Evolutionary conservation across 53 echinoderm and acorn worm genomes (phyloP).

Genomic region (Henricia sp.): DNA sequence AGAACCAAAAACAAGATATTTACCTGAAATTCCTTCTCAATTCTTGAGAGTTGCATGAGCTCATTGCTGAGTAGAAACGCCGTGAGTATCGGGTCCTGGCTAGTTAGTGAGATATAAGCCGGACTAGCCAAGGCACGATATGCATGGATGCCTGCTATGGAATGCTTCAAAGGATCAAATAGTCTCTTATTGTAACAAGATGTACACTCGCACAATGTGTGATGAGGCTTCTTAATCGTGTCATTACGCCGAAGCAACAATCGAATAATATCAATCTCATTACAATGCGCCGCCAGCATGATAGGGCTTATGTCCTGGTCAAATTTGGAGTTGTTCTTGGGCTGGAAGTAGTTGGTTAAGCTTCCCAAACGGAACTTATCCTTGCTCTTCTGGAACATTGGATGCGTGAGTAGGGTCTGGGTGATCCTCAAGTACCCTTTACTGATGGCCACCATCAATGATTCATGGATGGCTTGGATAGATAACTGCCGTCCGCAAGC

Average conservation of each 20-base stretch:
- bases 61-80: slow-evolving; percentile 93
- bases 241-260: slow-evolving; percentile 82
- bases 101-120: slow-evolving; percentile 92
- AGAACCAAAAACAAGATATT: no score
- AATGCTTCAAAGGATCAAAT: slow-evolving; percentile 92
- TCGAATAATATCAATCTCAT: slow-evolving; percentile 94
- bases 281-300: slow-evolving; percentile 96
- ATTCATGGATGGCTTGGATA: slow-evolving; percentile 80
- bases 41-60: slow-evolving; percentile 71
- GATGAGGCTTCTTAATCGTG: slow-evolving; percentile 79
- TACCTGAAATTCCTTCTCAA: slow-evolving; percentile 99
- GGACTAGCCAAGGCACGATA: slow-evolving; percentile 87
- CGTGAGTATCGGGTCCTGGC: slow-evolving; percentile 91
- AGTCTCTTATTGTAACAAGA: slow-evolving; percentile 85
- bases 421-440: slow-evolving; percentile 94
- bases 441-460: slow-evolving; percentile 95
- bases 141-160: slow-evolving; percentile 84
- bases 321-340: slow-evolving; percentile 87
- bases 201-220: slow-evolving; percentile 87
- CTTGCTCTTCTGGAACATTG: slow-evolving; percentile 87
- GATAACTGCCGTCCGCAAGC: slow-evolving; percentile 67
- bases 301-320: slow-evolving; percentile 91
- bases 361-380: slow-evolving; percentile 93
- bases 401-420: slow-evolving; percentile 80
- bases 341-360: slow-evolving; percentile 91